These are phyloP conservation scores for Agrochola circellaris DNA, from an alignment of 2,888 invertebrate species.

Conservation along the genomic window DNA sequence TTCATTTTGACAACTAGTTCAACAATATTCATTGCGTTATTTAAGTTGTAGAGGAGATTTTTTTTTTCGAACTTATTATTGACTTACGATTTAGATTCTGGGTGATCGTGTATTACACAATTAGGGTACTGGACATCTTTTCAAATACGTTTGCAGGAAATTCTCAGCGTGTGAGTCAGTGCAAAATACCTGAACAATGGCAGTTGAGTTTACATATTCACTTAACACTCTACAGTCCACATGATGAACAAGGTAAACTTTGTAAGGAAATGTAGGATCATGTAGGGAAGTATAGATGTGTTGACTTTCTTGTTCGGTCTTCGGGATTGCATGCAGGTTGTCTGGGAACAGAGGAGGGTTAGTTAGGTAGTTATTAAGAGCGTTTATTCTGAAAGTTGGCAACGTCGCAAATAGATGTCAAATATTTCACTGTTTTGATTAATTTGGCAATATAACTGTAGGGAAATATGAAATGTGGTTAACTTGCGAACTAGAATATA, in stretches of 20 bases:
- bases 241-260: constrained; percentile 61
- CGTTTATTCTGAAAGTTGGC: too few species aligned
- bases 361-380: constrained; percentile 23
- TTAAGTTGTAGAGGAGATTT: too few species aligned
- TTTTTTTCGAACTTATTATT: too few species aligned
- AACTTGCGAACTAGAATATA: too few species aligned
- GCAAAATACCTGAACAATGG: constrained; percentile 76
- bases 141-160: constrained; percentile 60
- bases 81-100: too few species aligned
- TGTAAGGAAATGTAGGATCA: constrained; percentile 15
- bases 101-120: too few species aligned
- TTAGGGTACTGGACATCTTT: constrained; percentile 28
- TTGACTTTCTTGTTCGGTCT: constrained; percentile 28
- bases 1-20: too few species aligned
- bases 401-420: too few species aligned
- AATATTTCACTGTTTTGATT: too few species aligned
- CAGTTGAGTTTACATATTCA: constrained; percentile 73
- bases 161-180: constrained; percentile 72
- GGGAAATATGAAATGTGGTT: too few species aligned
- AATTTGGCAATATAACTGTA: too few species aligned
- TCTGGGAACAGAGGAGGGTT: constrained; percentile 54
- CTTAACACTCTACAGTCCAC: constrained; percentile 67
- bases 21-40: too few species aligned
- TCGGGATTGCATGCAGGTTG: constrained; percentile 39
- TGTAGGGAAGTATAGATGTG: constrained; percentile 10